These are phyloP conservation scores for Brachypterus glaber DNA, from an alignment of 2,888 invertebrate species.

Conservation along the genomic window DNA sequence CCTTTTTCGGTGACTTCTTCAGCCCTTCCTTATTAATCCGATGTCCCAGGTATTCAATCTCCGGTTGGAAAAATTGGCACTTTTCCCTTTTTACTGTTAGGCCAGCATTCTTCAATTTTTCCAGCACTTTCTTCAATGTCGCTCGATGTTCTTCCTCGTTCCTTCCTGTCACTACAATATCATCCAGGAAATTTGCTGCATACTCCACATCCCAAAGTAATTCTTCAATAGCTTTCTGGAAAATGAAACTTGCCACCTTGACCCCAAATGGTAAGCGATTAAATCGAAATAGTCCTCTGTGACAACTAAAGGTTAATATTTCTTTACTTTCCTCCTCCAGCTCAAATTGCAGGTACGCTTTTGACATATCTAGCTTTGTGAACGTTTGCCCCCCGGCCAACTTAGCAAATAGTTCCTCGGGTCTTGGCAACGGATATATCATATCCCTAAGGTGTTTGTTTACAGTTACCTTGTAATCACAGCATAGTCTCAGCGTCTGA, in stretches of 20 bases:
- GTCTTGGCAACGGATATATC: constrained; percentile 13
- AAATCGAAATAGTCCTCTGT: not conserved
- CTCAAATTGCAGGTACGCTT: constrained; percentile 1
- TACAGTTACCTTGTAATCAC: constrained; percentile 21
- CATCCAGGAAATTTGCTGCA: constrained; percentile 18
- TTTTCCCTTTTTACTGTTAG: constrained; percentile 12
- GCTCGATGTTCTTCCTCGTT: constrained; percentile 12
- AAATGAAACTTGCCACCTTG: constrained; percentile 27
- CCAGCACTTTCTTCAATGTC: constrained; percentile 10
- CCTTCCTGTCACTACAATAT: constrained; percentile 18
- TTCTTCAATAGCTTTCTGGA: constrained; percentile 29
- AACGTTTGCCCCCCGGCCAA: not conserved
- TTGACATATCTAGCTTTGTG: not conserved
- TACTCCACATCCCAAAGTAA: constrained; percentile 17
- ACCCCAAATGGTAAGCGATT: not conserved
- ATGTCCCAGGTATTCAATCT: constrained; percentile 13
- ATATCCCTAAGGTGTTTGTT: constrained; percentile 16
- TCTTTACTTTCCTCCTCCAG: not conserved
- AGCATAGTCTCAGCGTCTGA: constrained; percentile 19
- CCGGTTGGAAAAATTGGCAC: constrained; percentile 12
- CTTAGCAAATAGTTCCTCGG: constrained; percentile 7
- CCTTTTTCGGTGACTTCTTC: too few species aligned
- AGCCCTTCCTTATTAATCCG: constrained; percentile 9
- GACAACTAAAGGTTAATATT: not conserved
- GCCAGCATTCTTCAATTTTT: constrained; percentile 7